Evolutionary conservation across 2,113 vertebrate genomes (phyloP).

Genomic region (Pomatorhinus ruficollis): DNA sequence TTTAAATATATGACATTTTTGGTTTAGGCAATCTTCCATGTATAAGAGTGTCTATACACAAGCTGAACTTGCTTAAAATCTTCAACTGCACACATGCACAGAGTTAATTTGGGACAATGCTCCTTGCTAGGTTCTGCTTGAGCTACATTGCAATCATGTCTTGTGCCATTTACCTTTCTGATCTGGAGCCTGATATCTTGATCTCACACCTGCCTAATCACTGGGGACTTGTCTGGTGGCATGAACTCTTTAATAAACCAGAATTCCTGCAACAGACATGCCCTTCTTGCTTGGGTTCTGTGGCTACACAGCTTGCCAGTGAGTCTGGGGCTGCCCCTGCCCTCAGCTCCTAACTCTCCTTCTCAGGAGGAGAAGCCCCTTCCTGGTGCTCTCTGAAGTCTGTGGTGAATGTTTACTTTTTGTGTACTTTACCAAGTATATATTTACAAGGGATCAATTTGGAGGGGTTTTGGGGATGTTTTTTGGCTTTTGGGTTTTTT

Average conservation of each 20-base stretch:
- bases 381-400: background rate
- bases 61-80: background rate
- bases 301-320: background rate
- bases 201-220: background rate
- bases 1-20: background rate
- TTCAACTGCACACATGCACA: background rate
- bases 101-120: background rate
- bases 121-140: background rate
- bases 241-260: background rate
- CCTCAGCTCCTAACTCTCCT: background rate
- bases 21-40: background rate
- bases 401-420: background rate
- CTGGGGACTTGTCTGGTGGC: background rate
- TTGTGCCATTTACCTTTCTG: background rate
- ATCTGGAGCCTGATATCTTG: background rate
- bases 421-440: background rate
- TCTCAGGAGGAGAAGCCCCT: background rate
- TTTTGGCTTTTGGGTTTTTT: accelerated
- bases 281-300: background rate
- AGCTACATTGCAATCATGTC: background rate
- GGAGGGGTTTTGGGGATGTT: accelerated
- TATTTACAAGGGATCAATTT: background rate
- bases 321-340: background rate
- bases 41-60: background rate
- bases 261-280: background rate